Percentiles rank a stretch among this genome's conserved stretches.
Evolutionary conservation across 2,888 invertebrate genomes (phyloP).

Genomic region (Suillia variegata): DNA sequence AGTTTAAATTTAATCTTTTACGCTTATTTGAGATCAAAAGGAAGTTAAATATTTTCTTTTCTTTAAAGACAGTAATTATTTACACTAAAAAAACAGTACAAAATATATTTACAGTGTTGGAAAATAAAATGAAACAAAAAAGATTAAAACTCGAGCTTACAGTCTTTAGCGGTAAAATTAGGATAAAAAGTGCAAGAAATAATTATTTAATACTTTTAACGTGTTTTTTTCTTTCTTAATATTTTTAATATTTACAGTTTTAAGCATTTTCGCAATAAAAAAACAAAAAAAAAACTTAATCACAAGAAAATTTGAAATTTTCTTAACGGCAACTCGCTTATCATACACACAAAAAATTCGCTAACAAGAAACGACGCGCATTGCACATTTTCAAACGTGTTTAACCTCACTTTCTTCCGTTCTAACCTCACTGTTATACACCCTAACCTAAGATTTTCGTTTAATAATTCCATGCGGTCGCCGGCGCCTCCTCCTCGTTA

Average conservation of each 20-base stretch:
- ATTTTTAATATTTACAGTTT: no score
- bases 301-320: conserved; percentile 17
- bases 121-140: conserved; percentile 20
- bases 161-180: conserved; percentile 48
- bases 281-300: conserved; percentile 21
- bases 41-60: conserved; percentile 43
- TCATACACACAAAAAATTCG: background rate
- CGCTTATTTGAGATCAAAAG: conserved; percentile 49
- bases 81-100: background rate
- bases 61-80: conserved; percentile 10
- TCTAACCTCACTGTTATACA: background rate
- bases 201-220: conserved; percentile 16
- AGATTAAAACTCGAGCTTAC: conserved; percentile 35
- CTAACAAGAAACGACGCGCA: conserved; percentile 1
- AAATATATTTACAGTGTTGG: conserved; percentile 17
- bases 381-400: background rate
- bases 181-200: conserved; percentile 21
- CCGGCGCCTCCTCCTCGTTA: conserved; percentile 39
- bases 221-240: conserved; percentile 10
- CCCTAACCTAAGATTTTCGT: background rate
- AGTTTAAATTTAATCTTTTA: conserved; percentile 27
- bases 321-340: background rate
- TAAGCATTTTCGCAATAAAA: no score
- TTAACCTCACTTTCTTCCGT: background rate
- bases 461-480: conserved; percentile 45